Evolutionary conservation across 2,888 invertebrate genomes (phyloP).

Genomic region (Nomada fabriciana): DNA sequence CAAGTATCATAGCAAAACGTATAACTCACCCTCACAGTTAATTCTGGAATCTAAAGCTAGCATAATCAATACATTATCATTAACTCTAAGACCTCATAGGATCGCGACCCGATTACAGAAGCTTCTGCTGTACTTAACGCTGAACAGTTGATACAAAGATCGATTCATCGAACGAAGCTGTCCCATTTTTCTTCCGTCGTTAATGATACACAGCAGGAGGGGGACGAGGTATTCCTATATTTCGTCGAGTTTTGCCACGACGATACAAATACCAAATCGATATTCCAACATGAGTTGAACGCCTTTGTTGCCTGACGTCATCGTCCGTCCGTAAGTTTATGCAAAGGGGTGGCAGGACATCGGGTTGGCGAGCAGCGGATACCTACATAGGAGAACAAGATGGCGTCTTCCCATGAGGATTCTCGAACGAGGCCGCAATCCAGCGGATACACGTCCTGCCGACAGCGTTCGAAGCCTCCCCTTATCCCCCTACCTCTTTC

Average conservation of each 20-base stretch:
- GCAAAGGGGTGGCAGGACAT: slow-evolving; percentile 78
- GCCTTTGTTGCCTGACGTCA: slow-evolving; percentile 73
- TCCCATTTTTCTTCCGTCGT: not conserved
- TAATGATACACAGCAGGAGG: not conserved
- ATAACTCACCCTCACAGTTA: too few relatives aligned
- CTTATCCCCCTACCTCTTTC: slow-evolving; percentile 49
- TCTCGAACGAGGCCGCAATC: slow-evolving; percentile 82
- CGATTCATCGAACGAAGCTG: not conserved
- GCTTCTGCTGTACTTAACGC: too few relatives aligned
- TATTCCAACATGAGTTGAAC: slow-evolving; percentile 62
- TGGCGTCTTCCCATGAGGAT: slow-evolving; percentile 80
- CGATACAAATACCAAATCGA: slow-evolving; percentile 67
- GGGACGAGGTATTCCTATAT: not conserved
- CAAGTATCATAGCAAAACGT: too few relatives aligned
- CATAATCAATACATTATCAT: too few relatives aligned
- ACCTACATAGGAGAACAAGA: slow-evolving; percentile 77
- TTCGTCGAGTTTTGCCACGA: slow-evolving; percentile 35
- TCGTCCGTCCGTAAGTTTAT: slow-evolving; percentile 79
- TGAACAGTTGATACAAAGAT: not conserved
- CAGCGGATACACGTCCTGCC: slow-evolving; percentile 81
- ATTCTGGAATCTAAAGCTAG: too few relatives aligned
- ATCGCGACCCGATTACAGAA: too few relatives aligned
- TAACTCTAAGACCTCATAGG: too few relatives aligned
- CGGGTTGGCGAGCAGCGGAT: slow-evolving; percentile 69
- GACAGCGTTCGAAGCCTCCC: slow-evolving; percentile 75